Percentiles rank a stretch among this genome's conserved stretches.
Evolutionary conservation across 2,797 vertebrate species (phyloP).

Genomic region (Pseudochirops corinnae): DNA sequence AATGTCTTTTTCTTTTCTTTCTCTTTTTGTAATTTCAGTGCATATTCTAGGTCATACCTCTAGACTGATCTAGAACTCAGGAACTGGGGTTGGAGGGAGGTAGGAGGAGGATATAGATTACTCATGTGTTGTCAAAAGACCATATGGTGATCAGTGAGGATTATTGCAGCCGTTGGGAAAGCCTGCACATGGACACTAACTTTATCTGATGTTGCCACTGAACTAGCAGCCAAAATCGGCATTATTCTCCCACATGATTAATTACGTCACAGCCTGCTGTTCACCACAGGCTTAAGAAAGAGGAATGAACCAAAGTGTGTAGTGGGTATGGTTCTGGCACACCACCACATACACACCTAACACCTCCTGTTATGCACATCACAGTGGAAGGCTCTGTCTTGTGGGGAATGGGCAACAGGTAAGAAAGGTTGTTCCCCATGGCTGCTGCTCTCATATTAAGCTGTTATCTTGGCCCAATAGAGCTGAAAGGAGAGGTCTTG

Average conservation of each 20-base stretch:
- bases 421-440: neutral
- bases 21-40: neutral
- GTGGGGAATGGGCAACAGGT: neutral
- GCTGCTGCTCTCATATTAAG: neutral
- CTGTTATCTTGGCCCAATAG: neutral
- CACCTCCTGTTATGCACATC: neutral
- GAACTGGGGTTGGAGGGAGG: neutral
- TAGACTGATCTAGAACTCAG: neutral
- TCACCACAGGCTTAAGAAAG: neutral
- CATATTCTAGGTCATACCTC: neutral
- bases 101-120: neutral
- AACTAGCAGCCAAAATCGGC: neutral
- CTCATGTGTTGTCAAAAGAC: neutral
- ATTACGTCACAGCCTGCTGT: neutral
- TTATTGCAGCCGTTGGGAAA: neutral
- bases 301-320: neutral
- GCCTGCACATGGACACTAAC: neutral
- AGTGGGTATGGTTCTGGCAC: neutral
- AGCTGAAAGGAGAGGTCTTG: neutral
- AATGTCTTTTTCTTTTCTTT: neutral
- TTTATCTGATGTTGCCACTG: neutral
- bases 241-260: neutral
- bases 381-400: neutral
- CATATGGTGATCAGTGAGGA: neutral
- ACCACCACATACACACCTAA: neutral